Evolutionary conservation across 2,888 invertebrate genomes (phyloP).

Genomic region (Caenorhabditis drosophilae): DNA sequence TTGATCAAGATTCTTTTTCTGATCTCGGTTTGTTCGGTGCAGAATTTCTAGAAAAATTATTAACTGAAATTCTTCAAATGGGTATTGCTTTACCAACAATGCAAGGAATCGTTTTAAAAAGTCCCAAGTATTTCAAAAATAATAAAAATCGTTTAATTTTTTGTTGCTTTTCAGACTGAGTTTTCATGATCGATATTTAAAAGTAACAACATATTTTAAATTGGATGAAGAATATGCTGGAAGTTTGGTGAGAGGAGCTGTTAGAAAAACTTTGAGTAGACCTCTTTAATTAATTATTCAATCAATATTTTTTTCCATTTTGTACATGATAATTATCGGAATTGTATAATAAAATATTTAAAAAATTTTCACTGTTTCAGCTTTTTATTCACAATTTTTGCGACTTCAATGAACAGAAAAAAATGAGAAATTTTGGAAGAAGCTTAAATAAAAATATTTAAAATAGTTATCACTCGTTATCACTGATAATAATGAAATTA

Average conservation of each 20-base stretch:
- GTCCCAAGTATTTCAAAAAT: constrained; percentile 56
- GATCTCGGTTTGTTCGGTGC: constrained; percentile 69
- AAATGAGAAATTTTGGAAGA: too few relatives aligned
- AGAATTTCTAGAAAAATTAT: constrained; percentile 65
- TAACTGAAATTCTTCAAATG: constrained; percentile 67
- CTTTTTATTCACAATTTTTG: too few relatives aligned
- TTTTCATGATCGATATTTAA: constrained; percentile 65
- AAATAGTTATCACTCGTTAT: too few relatives aligned
- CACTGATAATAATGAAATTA: too few relatives aligned
- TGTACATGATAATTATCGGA: background rate
- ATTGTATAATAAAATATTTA: too few relatives aligned
- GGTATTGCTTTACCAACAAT: constrained; percentile 65
- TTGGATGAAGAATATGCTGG: constrained; percentile 65
- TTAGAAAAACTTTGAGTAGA: constrained; percentile 56
- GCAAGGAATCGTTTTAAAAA: constrained; percentile 65
- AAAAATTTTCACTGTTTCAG: too few relatives aligned
- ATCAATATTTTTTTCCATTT: background rate
- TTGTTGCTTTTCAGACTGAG: constrained; percentile 47
- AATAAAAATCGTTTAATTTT: background rate
- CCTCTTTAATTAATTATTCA: constrained; percentile 2
- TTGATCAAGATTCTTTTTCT: constrained; percentile 65
- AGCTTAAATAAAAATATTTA: too few relatives aligned
- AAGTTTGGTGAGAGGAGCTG: constrained; percentile 64
- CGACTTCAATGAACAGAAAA: too few relatives aligned
- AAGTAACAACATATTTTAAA: constrained; percentile 67